Evolutionary conservation across 1,140 invertebrate genomes (phyloP).

Genomic region (Drosophila azteca): DNA sequence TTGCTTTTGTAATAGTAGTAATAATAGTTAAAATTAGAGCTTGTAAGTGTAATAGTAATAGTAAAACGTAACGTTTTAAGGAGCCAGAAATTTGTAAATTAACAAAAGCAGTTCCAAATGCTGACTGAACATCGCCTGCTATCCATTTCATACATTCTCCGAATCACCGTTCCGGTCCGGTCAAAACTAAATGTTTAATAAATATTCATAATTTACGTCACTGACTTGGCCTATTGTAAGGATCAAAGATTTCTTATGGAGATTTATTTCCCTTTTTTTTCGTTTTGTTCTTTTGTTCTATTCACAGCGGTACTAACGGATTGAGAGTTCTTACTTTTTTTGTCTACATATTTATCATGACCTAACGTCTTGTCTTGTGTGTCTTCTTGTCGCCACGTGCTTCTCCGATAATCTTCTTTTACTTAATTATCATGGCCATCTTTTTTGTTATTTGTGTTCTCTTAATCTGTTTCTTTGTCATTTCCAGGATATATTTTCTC

Average conservation of each 20-base stretch:
- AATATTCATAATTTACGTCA: slow-evolving; percentile 14
- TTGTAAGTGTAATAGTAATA: slow-evolving; percentile 9
- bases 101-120: slow-evolving; percentile 44
- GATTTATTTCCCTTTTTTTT: not conserved
- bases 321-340: too few relatives aligned
- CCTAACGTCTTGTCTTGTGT: not conserved
- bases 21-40: slow-evolving; percentile 1
- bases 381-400: too few relatives aligned
- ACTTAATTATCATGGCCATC: too few relatives aligned
- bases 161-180: slow-evolving; percentile 1
- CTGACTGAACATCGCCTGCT: slow-evolving; percentile 19
- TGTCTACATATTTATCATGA: not conserved
- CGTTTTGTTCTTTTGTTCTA: slow-evolving; percentile 2
- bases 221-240: not conserved
- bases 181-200: slow-evolving; percentile 14
- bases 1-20: slow-evolving; percentile 16
- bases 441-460: too few relatives aligned
- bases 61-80: slow-evolving; percentile 43
- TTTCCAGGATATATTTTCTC: too few relatives aligned
- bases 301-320: slow-evolving; percentile 17
- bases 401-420: too few relatives aligned
- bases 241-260: too few relatives aligned
- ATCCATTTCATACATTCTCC: too few relatives aligned
- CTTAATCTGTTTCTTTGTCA: too few relatives aligned
- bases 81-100: slow-evolving; percentile 26